Evolutionary conservation across 37 sponge, comb jelly and placozoan species (phyloP).

Genomic region (Tethya wilhelma): DNA sequence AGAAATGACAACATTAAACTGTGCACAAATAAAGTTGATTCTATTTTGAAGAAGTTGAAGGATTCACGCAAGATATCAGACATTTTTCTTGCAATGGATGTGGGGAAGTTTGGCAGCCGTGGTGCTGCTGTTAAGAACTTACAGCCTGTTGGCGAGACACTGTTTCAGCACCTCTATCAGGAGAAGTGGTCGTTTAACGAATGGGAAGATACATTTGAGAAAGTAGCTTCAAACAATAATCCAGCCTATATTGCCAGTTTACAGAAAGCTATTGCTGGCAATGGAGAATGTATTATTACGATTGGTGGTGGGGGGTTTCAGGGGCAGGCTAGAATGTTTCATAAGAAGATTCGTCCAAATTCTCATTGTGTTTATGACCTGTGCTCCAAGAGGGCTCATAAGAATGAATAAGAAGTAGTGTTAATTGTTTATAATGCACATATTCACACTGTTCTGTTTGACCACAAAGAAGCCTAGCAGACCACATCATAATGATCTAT

Average conservation of each 20-base stretch:
- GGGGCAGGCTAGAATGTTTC: constrained; percentile 24
- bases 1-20: constrained; percentile 5
- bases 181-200: not conserved
- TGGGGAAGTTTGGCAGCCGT: constrained; percentile 41
- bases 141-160: not conserved
- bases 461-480: no score
- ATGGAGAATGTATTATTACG: constrained; percentile 16
- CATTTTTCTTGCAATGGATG: constrained; percentile 38
- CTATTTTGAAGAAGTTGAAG: not conserved
- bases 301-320: constrained; percentile 50
- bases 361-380: constrained; percentile 8
- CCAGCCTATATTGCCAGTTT: constrained; percentile 46
- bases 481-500: no score
- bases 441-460: no score
- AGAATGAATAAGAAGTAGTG: no score
- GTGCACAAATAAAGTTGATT: not conserved
- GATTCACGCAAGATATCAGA: not conserved
- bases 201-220: constrained; percentile 31
- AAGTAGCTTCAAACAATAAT: not conserved
- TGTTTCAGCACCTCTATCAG: constrained; percentile 5
- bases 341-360: constrained; percentile 25
- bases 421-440: no score
- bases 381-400: no score
- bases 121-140: constrained; percentile 17
- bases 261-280: constrained; percentile 25